Evolutionary conservation across 2,113 vertebrate species (phyloP), one percentile per base, ranked within the genome.

Genomic region (Nyctibius bracteatus): DNA sequence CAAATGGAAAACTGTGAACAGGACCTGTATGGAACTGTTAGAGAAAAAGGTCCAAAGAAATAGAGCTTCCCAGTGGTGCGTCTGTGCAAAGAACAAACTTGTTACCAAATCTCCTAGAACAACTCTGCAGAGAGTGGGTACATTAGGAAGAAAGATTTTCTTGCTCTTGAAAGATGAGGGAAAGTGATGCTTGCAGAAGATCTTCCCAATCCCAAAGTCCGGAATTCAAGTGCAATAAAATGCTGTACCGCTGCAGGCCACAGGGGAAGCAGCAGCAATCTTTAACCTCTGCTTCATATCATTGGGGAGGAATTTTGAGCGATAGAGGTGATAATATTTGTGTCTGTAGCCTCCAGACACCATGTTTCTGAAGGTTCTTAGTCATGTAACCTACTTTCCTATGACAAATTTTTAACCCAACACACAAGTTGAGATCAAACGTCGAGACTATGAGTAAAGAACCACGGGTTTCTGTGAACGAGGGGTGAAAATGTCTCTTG

Each of bases 381-480:
- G 15, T 15, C 6, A 7, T 6, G 28, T 58, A 57, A 86, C 33
- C 43, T 41, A 9, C 25, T 43, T 52, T 24, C 8, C 52, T 43
- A 8, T 2, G 9, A 24, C 35, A 57, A 33, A 31, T 61, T n/a
- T 73, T 47, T 49, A 61, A 35, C 23, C 30, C 66, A 86, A 7
- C n/a, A 72, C 17, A 71, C 37, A 51, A 46, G 44, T n/a, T 28
- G 11, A 35, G 59, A 17, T 59, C 23, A 46, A 35, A 52, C 2
- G 0, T 31, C 14, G 27, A 55, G 74, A 51, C 31, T 58, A 3
- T 10, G 23, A 90, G 78, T 49, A 31, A 85, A 72, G 39, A 52
- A 33, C 24, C 11, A 20, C 2, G 1, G 22, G 24, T 43, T 84
- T 30, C 59, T 74, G 46, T 22, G 59, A 43, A 24, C 0, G 0